Conservation (phyloP, 2,888 invertebrate genomes). For the Dyspetes luteomarginatus region DNA sequence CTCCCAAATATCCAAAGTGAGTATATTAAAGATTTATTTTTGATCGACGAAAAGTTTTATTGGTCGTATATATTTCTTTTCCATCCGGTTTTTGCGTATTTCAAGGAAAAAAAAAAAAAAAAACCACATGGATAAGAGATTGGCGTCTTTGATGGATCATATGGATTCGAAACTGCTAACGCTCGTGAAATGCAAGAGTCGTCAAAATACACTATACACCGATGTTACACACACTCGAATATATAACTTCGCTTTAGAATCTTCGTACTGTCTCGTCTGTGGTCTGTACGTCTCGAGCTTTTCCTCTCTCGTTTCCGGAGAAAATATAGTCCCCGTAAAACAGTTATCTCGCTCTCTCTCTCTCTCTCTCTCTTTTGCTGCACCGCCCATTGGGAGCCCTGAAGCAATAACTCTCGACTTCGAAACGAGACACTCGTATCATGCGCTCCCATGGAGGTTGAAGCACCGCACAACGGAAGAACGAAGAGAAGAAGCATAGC, state of each 20-base stretch:
- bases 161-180: slow-evolving; percentile 9
- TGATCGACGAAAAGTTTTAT: no score
- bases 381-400: slow-evolving; percentile 18
- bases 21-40: no score
- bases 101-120: no score
- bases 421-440: slow-evolving; percentile 48
- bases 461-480: slow-evolving; percentile 2
- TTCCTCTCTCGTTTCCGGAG: slow-evolving; percentile 21
- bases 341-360: slow-evolving; percentile 2
- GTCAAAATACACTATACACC: slow-evolving; percentile 16
- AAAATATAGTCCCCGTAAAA: slow-evolving; percentile 48
- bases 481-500: not conserved
- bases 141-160: slow-evolving; percentile 28
- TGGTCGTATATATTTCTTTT: no score
- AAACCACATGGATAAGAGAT: slow-evolving; percentile 8
- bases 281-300: slow-evolving; percentile 14
- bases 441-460: slow-evolving; percentile 16
- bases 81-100: no score
- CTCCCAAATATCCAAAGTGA: no score
- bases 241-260: not conserved
- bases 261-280: slow-evolving; percentile 37
- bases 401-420: slow-evolving; percentile 54
- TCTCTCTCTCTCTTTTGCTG: not conserved
- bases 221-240: not conserved
- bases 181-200: slow-evolving; percentile 23